A percentile compares a stretch with the other conserved stretches of the same genome.
phyloP scores from a whole-genome alignment of 2,888 invertebrate genomes.

The Bembecia ichneumoniformis region DNA sequence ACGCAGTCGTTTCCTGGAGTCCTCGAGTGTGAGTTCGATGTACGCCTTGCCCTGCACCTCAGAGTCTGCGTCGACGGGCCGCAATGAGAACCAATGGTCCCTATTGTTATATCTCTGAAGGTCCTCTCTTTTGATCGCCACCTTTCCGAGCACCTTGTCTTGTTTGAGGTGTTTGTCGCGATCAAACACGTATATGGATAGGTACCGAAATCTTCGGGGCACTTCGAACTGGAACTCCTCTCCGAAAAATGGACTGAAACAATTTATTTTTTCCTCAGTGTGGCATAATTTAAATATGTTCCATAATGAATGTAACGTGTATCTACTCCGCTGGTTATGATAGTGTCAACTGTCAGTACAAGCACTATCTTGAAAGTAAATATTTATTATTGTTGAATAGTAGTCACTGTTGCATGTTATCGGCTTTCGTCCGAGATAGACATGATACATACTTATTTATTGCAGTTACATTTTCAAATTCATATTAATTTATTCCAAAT shows the following conservation, averaged over 20 bases:
- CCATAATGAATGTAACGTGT: neutral
- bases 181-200: slow-evolving; percentile 91
- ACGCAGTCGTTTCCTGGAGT: slow-evolving; percentile 64
- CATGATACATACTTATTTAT: slow-evolving; percentile 23
- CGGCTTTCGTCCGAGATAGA: slow-evolving; percentile 23
- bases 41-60: slow-evolving; percentile 94
- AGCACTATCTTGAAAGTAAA: slow-evolving; percentile 22
- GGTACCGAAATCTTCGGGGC: slow-evolving; percentile 88
- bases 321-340: slow-evolving; percentile 4
- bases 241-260: slow-evolving; percentile 89
- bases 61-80: slow-evolving; percentile 89
- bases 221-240: slow-evolving; percentile 96
- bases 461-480: slow-evolving; percentile 19
- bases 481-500: too few relatives aligned
- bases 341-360: slow-evolving; percentile 20
- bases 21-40: slow-evolving; percentile 82
- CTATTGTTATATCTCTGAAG: slow-evolving; percentile 90
- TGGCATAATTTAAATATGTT: neutral
- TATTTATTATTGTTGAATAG: slow-evolving; percentile 30
- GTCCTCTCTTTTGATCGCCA: slow-evolving; percentile 90
- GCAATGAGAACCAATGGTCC: slow-evolving; percentile 92
- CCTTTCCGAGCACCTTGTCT: slow-evolving; percentile 84
- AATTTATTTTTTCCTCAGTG: slow-evolving; percentile 9
- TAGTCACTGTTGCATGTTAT: slow-evolving; percentile 27
- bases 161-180: slow-evolving; percentile 87